Evolutionary conservation across 2,113 vertebrate species (phyloP).

Genomic region (Sylvia atricapilla): DNA sequence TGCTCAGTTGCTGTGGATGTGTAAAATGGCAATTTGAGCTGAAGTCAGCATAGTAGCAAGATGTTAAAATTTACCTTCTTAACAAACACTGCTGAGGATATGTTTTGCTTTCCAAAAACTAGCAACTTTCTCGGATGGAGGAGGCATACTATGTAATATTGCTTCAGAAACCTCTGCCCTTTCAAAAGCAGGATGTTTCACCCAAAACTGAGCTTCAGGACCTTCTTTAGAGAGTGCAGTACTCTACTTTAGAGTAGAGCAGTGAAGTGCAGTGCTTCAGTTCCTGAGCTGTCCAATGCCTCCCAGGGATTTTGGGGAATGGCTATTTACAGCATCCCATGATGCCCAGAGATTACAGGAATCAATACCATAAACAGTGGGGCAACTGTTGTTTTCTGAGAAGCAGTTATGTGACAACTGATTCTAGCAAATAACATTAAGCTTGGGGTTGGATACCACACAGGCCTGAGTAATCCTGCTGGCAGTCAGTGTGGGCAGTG

Average conservation of each 20-base stretch:
- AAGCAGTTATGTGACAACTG: neutral
- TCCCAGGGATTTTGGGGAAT: neutral
- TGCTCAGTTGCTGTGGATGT: neutral
- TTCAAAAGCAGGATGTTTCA: neutral
- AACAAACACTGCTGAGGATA: neutral
- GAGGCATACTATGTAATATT: neutral
- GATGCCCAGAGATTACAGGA: neutral
- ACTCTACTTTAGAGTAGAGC: neutral
- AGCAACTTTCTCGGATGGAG: neutral
- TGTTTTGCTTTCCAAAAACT: neutral
- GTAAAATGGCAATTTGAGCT: neutral
- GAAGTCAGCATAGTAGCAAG: neutral
- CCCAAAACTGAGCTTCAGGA: neutral
- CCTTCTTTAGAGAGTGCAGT: neutral
- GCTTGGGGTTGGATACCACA: neutral
- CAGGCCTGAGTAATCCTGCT: neutral
- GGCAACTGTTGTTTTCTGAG: constrained; percentile 5
- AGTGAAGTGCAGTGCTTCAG: neutral
- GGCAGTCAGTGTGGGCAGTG: neutral
- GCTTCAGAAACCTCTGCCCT: neutral
- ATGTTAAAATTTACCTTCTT: neutral
- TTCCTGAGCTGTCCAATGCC: neutral
- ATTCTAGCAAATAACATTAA: neutral
- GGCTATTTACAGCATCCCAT: neutral
- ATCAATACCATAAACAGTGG: neutral